phyloP scores from a whole-genome alignment of 2,113 vertebrate genomes.

The Acanthochromis polyacanthus region DNA sequence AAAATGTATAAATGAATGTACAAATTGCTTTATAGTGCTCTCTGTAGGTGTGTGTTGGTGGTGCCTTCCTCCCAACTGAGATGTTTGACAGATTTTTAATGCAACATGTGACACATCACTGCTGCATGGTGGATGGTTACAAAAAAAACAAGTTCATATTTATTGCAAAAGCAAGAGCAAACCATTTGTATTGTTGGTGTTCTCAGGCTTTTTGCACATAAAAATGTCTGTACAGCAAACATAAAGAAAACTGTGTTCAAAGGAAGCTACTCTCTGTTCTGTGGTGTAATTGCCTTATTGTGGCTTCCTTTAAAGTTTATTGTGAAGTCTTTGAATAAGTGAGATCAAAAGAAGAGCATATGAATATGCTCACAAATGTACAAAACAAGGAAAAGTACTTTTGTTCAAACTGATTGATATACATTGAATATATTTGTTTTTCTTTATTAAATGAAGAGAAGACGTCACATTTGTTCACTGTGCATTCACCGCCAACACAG shows the following conservation, averaged over 20 bases:
- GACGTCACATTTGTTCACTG: background rate
- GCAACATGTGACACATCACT: background rate
- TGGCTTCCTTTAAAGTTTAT: slow-evolving; percentile 10
- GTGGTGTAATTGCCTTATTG: slow-evolving; percentile 25
- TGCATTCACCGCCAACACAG: slow-evolving; percentile 1
- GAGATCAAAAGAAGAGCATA: slow-evolving; percentile 22
- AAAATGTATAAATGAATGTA: slow-evolving; percentile 49
- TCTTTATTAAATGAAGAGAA: background rate
- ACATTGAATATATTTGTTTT: background rate
- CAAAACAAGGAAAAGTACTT: slow-evolving; percentile 9
- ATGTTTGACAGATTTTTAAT: slow-evolving; percentile 34
- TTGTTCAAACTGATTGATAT: background rate
- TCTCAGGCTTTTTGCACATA: slow-evolving; percentile 1
- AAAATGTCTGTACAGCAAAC: background rate
- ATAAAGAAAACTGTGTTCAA: background rate
- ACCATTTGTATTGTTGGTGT: slow-evolving; percentile 28
- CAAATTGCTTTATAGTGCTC: slow-evolving; percentile 32
- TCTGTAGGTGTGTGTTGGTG: slow-evolving; percentile 7
- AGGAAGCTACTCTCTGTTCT: slow-evolving; percentile 4
- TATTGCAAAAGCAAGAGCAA: slow-evolving; percentile 22
- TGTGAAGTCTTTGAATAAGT: slow-evolving; percentile 7
- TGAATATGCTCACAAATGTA: background rate
- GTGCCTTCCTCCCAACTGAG: slow-evolving; percentile 39
- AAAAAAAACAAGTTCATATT: slow-evolving; percentile 6
- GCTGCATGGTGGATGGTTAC: background rate